These are phyloP conservation scores for Momotus momota DNA, from an alignment of 2,797 vertebrate genomes.

Conservation along the genomic window DNA sequence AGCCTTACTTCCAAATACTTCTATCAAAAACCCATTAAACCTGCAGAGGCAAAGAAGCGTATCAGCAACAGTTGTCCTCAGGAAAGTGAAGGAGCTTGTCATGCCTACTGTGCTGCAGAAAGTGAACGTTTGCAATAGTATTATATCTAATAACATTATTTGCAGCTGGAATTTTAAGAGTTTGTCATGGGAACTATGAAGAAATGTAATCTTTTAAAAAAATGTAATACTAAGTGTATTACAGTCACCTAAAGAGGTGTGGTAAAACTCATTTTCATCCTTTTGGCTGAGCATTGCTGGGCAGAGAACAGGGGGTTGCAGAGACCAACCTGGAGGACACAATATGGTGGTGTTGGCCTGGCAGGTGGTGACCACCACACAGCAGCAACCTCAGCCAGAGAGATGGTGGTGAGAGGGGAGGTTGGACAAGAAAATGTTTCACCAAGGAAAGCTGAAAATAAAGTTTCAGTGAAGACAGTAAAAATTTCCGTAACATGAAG, in stretches of 20 bases:
- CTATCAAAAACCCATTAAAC: background rate
- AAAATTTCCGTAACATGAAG: background rate
- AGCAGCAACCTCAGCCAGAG: background rate
- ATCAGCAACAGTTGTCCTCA: slow-evolving; percentile 14
- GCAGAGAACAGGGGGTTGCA: background rate
- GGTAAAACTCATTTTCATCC: background rate
- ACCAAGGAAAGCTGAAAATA: background rate
- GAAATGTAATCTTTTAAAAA: background rate
- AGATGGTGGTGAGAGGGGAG: background rate
- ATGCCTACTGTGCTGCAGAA: background rate
- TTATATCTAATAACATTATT: background rate
- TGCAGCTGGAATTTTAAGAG: background rate
- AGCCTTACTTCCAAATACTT: background rate
- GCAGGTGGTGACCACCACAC: background rate
- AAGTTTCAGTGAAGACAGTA: background rate
- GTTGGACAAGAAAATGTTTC: background rate
- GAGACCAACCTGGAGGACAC: background rate
- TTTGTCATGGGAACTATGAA: background rate
- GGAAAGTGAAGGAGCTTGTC: background rate
- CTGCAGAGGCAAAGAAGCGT: background rate
- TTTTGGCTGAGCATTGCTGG: background rate
- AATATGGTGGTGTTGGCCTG: background rate
- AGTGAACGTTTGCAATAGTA: background rate
- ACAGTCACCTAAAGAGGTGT: background rate
- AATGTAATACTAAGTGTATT: accelerated